Conservation (phyloP, 1,140 invertebrate genomes). For the Pantala flavescens region DNA sequence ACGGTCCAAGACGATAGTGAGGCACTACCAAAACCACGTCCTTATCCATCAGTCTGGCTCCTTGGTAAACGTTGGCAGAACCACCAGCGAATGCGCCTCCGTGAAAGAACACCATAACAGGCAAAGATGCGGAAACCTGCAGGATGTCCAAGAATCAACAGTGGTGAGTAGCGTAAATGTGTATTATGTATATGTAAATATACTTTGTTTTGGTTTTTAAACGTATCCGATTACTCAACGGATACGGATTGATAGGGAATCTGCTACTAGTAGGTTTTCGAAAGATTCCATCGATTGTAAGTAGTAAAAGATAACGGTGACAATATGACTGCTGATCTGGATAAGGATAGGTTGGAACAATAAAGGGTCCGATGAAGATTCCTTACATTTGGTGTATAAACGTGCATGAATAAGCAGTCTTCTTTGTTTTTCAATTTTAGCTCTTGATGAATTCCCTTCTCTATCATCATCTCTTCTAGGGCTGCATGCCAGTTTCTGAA, state of each 20-base stretch:
- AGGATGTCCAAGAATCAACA: slow-evolving; percentile 14
- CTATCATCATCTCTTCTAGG: not conserved
- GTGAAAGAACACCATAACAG: slow-evolving; percentile 20
- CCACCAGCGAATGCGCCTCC: slow-evolving; percentile 18
- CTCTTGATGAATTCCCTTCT: not conserved
- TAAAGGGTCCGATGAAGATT: not conserved
- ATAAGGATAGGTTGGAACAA: not conserved
- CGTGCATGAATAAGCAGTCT: slow-evolving; percentile 19
- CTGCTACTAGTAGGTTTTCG: too few species aligned
- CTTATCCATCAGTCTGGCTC: slow-evolving; percentile 28
- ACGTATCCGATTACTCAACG: not conserved
- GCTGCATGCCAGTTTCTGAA: not conserved
- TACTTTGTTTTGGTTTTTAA: not conserved
- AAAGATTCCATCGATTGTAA: too few species aligned
- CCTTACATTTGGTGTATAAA: slow-evolving; percentile 19
- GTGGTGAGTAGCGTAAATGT: not conserved
- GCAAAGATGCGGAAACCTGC: slow-evolving; percentile 17
- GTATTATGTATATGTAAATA: too few species aligned
- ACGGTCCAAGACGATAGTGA: slow-evolving; percentile 33
- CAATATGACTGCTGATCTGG: too few species aligned
- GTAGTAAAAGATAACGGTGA: too few species aligned
- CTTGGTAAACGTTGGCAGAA: slow-evolving; percentile 4
- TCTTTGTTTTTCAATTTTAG: not conserved
- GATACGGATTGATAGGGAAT: too few species aligned
- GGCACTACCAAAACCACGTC: slow-evolving; percentile 31